Evolutionary conservation across 2,113 vertebrate species (phyloP).

Genomic region (Cryptomyrus ogoouensis): DNA sequence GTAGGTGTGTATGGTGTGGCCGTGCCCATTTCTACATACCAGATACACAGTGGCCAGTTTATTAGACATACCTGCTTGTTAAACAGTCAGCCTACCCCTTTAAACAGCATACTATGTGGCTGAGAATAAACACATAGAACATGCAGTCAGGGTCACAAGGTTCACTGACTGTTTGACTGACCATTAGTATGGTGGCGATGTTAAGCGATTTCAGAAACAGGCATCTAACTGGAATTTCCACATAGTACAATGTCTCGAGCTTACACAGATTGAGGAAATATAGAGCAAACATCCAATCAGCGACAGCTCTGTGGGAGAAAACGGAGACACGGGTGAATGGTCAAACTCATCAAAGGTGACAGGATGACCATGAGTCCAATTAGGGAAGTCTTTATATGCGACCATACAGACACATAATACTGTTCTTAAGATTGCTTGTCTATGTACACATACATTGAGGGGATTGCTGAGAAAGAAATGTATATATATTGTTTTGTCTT

Average conservation of each 20-base stretch:
- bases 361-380: neutral
- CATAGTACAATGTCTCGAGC: neutral
- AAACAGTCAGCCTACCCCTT: neutral
- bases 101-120: neutral
- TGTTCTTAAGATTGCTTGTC: neutral
- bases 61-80: neutral
- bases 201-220: neutral
- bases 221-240: neutral
- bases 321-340: neutral
- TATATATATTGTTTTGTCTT: neutral
- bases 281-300: neutral
- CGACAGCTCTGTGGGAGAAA: neutral
- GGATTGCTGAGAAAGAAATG: neutral
- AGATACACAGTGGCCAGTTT: neutral
- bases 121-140: neutral
- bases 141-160: neutral
- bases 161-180: neutral
- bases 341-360: neutral
- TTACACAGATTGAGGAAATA: neutral
- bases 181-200: neutral
- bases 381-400: neutral
- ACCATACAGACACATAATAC: neutral
- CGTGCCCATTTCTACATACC: neutral
- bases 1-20: neutral
- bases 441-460: neutral